These are phyloP conservation scores for Pomacea maculata DNA, from an alignment of 1,140 invertebrate genomes.

Conservation along the genomic window DNA sequence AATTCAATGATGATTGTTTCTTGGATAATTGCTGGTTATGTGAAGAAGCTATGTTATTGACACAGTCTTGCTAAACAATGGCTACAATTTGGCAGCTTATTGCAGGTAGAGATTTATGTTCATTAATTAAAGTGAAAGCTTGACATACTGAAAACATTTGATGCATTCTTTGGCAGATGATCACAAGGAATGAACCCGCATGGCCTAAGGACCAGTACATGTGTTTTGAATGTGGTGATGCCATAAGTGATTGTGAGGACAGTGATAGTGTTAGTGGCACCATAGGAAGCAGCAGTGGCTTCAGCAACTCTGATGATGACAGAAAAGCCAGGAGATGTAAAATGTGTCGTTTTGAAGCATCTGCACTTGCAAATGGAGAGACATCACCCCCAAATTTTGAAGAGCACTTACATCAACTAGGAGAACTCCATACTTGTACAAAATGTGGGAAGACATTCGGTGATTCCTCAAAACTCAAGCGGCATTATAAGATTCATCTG, in stretches of 20 bases:
- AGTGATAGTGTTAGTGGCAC: not conserved
- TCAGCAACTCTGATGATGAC: not conserved
- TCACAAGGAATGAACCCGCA: not conserved
- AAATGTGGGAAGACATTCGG: conserved; percentile 24
- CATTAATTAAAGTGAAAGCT: no score
- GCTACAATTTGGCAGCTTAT: no score
- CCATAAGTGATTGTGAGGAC: conserved; percentile 6
- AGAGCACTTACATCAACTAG: no score
- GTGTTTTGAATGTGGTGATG: conserved; percentile 21
- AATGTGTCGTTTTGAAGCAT: conserved; percentile 1
- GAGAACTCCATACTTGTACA: conserved; percentile 1
- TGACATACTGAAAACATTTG: no score
- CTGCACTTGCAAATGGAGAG: not conserved
- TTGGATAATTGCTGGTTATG: no score
- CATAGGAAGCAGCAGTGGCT: not conserved
- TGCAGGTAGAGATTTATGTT: no score
- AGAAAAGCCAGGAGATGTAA: not conserved
- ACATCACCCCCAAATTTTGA: not conserved
- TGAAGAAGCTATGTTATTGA: no score
- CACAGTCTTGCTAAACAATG: no score
- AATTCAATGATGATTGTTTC: no score
- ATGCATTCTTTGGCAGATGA: no score
- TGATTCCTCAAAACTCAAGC: conserved; percentile 15
- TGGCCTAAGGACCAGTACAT: not conserved
- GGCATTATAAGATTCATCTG: conserved; percentile 24